Evolutionary conservation across 2,888 invertebrate genomes (phyloP).

Genomic region (Drosophila siamana): DNA sequence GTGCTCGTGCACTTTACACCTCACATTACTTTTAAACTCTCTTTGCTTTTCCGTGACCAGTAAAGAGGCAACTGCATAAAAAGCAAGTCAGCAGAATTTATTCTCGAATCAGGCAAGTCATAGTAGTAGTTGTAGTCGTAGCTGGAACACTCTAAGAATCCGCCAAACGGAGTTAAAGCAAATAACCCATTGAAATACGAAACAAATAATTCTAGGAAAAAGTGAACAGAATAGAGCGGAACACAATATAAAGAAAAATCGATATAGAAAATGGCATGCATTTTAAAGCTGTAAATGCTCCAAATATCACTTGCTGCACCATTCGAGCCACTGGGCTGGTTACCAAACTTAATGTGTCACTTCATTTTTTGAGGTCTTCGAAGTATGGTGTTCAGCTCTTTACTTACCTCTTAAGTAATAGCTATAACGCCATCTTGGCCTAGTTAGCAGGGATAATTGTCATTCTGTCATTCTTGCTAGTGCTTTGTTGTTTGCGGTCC

Average conservation of each 20-base stretch:
- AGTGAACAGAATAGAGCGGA: slow-evolving; percentile 30
- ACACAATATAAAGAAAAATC: slow-evolving; percentile 40
- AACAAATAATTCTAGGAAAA: slow-evolving; percentile 17
- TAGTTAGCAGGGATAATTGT: slow-evolving; percentile 15
- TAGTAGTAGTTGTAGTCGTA: background rate
- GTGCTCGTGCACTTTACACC: background rate
- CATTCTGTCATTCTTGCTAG: background rate
- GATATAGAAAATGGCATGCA: slow-evolving; percentile 58
- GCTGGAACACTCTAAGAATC: background rate
- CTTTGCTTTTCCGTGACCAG: background rate
- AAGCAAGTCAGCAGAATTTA: slow-evolving; percentile 24
- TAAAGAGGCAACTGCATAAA: slow-evolving; percentile 8
- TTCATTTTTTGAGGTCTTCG: slow-evolving; percentile 25
- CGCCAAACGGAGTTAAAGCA: slow-evolving; percentile 13
- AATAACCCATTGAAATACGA: slow-evolving; percentile 15
- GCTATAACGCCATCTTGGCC: slow-evolving; percentile 22
- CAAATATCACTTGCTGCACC: background rate
- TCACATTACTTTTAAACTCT: background rate
- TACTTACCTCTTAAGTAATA: slow-evolving; percentile 8
- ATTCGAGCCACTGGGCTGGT: background rate
- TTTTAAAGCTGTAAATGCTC: slow-evolving; percentile 27
- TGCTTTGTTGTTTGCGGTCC: slow-evolving; percentile 5
- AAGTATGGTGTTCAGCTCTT: background rate
- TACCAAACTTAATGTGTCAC: slow-evolving; percentile 6
- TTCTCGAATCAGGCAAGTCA: slow-evolving; percentile 26